Evolutionary conservation across 2,888 invertebrate species (phyloP).

Genomic region (Conomelus anceps): DNA sequence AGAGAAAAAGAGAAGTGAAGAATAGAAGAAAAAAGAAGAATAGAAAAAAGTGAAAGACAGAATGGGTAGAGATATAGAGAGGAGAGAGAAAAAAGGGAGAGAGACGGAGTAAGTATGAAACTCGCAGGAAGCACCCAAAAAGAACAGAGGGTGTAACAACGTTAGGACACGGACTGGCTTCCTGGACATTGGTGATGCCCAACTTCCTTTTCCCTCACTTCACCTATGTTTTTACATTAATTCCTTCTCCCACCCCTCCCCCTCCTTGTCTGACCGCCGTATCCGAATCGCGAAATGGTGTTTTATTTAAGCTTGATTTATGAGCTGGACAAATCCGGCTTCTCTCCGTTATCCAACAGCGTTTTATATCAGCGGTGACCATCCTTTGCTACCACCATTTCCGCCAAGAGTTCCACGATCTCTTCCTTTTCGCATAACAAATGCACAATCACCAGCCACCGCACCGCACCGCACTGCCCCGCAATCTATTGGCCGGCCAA

Average conservation of each 20-base stretch:
- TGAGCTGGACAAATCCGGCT: conserved; percentile 20
- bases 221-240: neutral
- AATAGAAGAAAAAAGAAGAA: neutral
- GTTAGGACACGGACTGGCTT: neutral
- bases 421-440: neutral
- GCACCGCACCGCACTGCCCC: neutral
- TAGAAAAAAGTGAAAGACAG: neutral
- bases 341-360: neutral
- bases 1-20: neutral
- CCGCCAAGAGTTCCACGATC: neutral
- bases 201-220: neutral
- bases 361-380: neutral
- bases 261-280: neutral
- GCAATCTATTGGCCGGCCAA: neutral
- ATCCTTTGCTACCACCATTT: neutral
- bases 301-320: conserved; percentile 28
- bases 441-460: neutral
- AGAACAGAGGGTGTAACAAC: neutral
- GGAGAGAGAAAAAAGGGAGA: too few species aligned
- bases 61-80: too few species aligned
- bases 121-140: neutral
- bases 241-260: neutral
- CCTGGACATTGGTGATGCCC: neutral
- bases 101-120: neutral
- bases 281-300: conserved; percentile 8